These are phyloP conservation scores for Centropus unirufus DNA, from an alignment of 2,113 vertebrate genomes.

Conservation along the genomic window DNA sequence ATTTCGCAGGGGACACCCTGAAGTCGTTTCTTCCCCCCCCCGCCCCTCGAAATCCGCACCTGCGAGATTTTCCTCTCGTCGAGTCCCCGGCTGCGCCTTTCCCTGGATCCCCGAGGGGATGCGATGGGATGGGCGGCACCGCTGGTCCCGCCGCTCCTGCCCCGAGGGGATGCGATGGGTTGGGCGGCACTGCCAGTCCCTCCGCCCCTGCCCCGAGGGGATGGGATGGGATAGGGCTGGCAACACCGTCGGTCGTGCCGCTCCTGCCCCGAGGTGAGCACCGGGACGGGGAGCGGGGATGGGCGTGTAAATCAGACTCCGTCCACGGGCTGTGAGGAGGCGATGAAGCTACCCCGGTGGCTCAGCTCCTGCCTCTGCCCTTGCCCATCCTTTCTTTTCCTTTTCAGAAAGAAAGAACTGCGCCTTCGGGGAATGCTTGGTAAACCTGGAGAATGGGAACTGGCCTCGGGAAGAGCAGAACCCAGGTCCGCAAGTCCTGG, in stretches of 20 bases:
- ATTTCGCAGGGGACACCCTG: slow-evolving; percentile 29
- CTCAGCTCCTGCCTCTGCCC: neutral
- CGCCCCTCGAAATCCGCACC: neutral
- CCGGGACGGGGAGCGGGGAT: neutral
- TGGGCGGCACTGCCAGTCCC: too few relatives aligned
- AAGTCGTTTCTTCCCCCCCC: slow-evolving; percentile 35
- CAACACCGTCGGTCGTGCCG: neutral
- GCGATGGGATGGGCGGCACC: too few relatives aligned
- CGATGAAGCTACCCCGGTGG: neutral
- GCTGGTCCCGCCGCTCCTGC: too few relatives aligned
- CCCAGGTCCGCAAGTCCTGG: neutral
- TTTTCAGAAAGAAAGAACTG: neutral
- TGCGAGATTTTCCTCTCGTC: neutral
- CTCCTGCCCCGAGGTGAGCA: neutral
- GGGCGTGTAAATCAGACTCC: neutral
- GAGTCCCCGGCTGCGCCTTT: neutral
- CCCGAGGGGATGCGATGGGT: too few relatives aligned
- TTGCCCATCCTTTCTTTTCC: neutral
- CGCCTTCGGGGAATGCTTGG: neutral
- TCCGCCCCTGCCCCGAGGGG: too few relatives aligned
- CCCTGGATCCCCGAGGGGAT: neutral
- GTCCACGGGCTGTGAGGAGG: neutral
- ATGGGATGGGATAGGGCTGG: too few relatives aligned
- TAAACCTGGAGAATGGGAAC: neutral
- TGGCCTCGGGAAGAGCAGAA: too few relatives aligned